Conservation (phyloP, 1,140 invertebrate species). For the Yoshiicerus persimilis region DNA sequence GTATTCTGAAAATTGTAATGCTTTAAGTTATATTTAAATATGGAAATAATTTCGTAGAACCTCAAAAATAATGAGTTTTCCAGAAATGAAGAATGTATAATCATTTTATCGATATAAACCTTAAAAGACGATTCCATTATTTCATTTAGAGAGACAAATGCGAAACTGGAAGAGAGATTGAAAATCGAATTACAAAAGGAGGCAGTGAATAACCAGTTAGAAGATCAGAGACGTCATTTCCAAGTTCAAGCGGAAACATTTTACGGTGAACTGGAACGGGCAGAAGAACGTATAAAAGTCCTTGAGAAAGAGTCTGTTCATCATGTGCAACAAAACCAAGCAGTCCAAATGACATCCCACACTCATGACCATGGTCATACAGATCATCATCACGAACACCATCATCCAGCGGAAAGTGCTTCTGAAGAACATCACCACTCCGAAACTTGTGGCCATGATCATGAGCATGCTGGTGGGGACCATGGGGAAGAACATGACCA, state of each 20-base stretch:
- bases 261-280: background rate
- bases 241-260: slow-evolving; percentile 27
- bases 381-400: background rate
- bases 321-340: background rate
- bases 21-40: too few species aligned
- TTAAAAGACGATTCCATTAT: too few species aligned
- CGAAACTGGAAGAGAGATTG: slow-evolving; percentile 24
- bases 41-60: background rate
- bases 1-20: background rate
- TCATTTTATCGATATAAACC: too few species aligned
- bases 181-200: background rate
- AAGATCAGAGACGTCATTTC: slow-evolving; percentile 33
- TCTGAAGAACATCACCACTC: slow-evolving; percentile 3
- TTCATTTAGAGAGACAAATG: background rate
- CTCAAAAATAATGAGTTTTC: too few species aligned
- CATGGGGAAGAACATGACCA: slow-evolving; percentile 20
- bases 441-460: background rate
- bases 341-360: background rate
- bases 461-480: background rate
- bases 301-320: background rate
- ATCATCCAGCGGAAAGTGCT: background rate
- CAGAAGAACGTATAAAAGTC: background rate
- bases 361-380: slow-evolving; percentile 26
- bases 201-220: background rate
- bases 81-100: too few species aligned